Conservation (phyloP, 2,113 vertebrate species). For the Astur gentilis region DNA sequence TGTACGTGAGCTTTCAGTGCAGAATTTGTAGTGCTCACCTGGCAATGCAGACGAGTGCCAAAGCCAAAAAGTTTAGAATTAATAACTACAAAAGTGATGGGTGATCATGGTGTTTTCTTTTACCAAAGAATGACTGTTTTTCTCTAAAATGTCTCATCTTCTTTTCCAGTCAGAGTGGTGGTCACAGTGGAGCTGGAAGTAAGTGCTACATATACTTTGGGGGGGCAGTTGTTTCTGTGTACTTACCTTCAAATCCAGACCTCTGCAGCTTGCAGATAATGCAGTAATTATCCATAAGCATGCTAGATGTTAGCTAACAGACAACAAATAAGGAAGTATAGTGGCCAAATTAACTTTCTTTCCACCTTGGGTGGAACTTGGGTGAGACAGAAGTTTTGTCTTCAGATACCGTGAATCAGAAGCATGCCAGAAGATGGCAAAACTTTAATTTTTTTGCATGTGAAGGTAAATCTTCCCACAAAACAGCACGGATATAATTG, state of each 20-base stretch:
- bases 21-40: neutral
- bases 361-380: neutral
- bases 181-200: conserved; percentile 73
- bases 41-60: neutral
- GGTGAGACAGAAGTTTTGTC: neutral
- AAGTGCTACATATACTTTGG: conserved; percentile 6
- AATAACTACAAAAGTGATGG: neutral
- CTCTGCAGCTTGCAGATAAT: neutral
- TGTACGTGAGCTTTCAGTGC: neutral
- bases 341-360: neutral
- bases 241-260: neutral
- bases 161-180: conserved; percentile 60
- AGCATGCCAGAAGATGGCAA: neutral
- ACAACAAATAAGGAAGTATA: neutral
- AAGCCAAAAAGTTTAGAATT: neutral
- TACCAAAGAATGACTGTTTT: neutral
- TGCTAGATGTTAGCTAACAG: neutral
- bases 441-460: neutral
- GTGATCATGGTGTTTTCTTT: neutral
- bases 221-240: neutral
- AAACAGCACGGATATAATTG: neutral
- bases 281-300: neutral
- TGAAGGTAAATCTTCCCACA: neutral
- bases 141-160: neutral
- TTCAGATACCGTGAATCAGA: neutral